These are phyloP conservation scores for Sebastes hopkinsi DNA, from an alignment of 2,797 vertebrate genomes.

Conservation along the genomic window DNA sequence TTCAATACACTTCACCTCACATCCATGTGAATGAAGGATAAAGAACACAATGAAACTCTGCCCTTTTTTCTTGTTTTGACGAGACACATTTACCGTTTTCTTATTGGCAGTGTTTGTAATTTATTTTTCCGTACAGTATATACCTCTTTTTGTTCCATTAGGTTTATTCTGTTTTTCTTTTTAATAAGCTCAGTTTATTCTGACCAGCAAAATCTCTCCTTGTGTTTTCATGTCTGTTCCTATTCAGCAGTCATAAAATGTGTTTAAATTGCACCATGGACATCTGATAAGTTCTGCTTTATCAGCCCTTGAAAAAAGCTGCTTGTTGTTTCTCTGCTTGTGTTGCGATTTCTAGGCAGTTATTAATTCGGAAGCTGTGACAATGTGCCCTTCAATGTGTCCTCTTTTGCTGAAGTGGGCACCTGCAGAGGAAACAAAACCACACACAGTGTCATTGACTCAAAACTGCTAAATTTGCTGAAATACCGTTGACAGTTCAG, in stretches of 20 bases:
- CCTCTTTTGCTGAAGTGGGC: background rate
- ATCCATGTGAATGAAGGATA: constrained; percentile 11
- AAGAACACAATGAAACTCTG: background rate
- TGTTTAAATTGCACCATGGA: background rate
- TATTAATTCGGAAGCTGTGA: background rate
- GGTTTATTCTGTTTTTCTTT: background rate
- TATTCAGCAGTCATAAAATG: background rate
- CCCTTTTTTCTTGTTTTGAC: background rate
- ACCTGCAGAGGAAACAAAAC: background rate
- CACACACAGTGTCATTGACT: background rate
- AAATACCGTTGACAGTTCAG: background rate
- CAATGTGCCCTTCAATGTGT: background rate
- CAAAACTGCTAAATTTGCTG: background rate
- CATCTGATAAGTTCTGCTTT: background rate
- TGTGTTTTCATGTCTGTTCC: background rate
- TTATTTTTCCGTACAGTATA: background rate
- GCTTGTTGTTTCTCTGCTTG: background rate
- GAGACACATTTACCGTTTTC: background rate
- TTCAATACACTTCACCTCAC: constrained; percentile 3
- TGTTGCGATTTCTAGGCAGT: background rate
- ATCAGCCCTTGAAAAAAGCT: background rate
- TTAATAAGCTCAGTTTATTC: background rate
- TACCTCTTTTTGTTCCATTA: background rate
- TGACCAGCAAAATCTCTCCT: background rate
- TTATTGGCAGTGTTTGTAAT: background rate